These are phyloP conservation scores for Oophaga pumilio DNA, from an alignment of 2,113 vertebrate species.

Conservation along the genomic window DNA sequence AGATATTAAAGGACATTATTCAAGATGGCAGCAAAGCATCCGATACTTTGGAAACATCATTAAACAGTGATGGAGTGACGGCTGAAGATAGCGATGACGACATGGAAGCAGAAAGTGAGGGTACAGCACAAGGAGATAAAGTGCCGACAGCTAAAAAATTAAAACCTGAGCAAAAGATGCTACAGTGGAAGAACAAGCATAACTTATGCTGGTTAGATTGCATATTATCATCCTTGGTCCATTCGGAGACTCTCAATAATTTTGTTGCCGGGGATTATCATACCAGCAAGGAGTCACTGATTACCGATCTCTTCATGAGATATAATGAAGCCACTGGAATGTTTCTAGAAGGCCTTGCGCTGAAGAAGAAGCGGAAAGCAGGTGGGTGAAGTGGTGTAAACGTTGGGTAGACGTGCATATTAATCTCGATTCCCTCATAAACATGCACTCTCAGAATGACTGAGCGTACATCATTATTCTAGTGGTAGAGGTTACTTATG, in stretches of 20 bases:
- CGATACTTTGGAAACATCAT: background rate
- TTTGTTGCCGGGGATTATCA: slow-evolving; percentile 49
- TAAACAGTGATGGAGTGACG: background rate
- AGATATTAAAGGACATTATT: background rate
- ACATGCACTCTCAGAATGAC: no score
- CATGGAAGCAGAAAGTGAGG: background rate
- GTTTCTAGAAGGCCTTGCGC: slow-evolving; percentile 59
- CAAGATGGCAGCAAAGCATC: background rate
- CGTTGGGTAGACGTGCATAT: no score
- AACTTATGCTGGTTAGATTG: slow-evolving; percentile 91
- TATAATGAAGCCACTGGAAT: slow-evolving; percentile 72
- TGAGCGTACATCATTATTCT: no score
- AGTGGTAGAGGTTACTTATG: no score
- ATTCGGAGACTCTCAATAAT: slow-evolving; percentile 73
- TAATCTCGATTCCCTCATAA: no score
- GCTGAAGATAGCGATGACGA: background rate
- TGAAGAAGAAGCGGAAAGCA: background rate
- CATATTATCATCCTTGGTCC: slow-evolving; percentile 82
- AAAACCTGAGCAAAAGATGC: slow-evolving; percentile 22
- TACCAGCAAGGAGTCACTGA: slow-evolving; percentile 63
- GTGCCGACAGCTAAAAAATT: background rate
- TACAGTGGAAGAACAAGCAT: slow-evolving; percentile 84
- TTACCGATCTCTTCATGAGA: slow-evolving; percentile 72
- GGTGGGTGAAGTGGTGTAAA: background rate
- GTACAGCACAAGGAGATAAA: background rate